Evolutionary conservation across 1,140 invertebrate species (phyloP), one percentile per base, ranked within the genome.

Genomic region (Apis cerana): DNA sequence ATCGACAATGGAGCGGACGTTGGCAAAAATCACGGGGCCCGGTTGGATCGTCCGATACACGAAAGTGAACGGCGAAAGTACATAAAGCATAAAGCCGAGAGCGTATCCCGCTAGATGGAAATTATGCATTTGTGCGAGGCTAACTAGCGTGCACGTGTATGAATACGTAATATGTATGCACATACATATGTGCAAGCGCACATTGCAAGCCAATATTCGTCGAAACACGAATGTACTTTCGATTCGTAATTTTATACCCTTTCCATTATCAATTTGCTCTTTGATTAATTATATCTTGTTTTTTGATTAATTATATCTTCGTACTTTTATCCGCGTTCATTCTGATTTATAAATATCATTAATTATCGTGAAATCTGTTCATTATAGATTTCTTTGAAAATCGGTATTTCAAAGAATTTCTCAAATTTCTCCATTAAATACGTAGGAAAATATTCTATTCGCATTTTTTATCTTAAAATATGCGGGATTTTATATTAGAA

Each of bases 41-140:
- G 59, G 10, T 21, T 11, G 21, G 33, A 50, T 27, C 56, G 33
- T 33, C 11, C 62, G 21, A 87, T 78, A 23, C 69, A 58, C 64
- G 80, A 78, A 87, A 83, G 86, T 80, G 72, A 87, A 86, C 62
- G 85, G 81, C 85, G 80, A 87, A 85, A 86, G 85, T 86, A 74
- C 69, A 85, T 85, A 82, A 86, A 80, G 70, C 71, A 79, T 86
- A 83, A 87, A 83, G 58, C 81, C 70, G 70, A 79, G 75, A 83
- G 80, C 80, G 69, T 76, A 74, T 86, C 77, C 64, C 59, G 71
- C 4, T 62, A 33, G 21, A 17, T 43, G 19, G 21, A 69, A 76
- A 82, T 82, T 61, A 82, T 76, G 74, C 80, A 61, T 81, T 75
- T 64, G 56, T 71, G 72, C 61, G 19, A 33, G 23, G 69, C 48